A percentile compares a stretch with the other conserved stretches of the same genome.
Conservation (phyloP, 2,797 vertebrate species). For the Morelia viridis region DNA sequence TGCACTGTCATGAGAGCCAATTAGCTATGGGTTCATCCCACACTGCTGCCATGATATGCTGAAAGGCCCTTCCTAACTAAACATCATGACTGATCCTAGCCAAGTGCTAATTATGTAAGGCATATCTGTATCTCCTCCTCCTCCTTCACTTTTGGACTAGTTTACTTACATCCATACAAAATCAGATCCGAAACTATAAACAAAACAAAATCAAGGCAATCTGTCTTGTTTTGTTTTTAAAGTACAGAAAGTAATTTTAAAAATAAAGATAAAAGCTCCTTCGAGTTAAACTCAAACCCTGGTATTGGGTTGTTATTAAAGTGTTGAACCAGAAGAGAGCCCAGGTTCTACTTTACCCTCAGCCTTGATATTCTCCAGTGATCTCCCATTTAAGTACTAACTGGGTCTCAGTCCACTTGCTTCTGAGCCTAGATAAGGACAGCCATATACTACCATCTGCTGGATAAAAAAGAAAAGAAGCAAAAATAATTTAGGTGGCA, state of each 20-base stretch:
- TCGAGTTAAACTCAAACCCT: background rate
- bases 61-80: background rate
- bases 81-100: background rate
- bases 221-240: background rate
- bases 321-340: background rate
- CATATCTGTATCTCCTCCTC: background rate
- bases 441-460: background rate
- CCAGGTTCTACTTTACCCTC: background rate
- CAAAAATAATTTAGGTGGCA: background rate
- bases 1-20: background rate
- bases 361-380: background rate
- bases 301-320: background rate
- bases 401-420: background rate
- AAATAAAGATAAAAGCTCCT: background rate
- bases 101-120: background rate
- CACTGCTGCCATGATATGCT: background rate
- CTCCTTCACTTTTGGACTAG: background rate
- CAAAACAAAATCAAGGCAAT: background rate
- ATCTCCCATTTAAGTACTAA: background rate
- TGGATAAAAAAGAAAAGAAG: background rate
- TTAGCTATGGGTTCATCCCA: background rate
- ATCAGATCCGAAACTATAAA: background rate
- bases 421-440: background rate
- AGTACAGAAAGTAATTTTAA: background rate
- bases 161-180: background rate